Conservation (phyloP, 2,113 vertebrate species). For the Albula goreensis region DNA sequence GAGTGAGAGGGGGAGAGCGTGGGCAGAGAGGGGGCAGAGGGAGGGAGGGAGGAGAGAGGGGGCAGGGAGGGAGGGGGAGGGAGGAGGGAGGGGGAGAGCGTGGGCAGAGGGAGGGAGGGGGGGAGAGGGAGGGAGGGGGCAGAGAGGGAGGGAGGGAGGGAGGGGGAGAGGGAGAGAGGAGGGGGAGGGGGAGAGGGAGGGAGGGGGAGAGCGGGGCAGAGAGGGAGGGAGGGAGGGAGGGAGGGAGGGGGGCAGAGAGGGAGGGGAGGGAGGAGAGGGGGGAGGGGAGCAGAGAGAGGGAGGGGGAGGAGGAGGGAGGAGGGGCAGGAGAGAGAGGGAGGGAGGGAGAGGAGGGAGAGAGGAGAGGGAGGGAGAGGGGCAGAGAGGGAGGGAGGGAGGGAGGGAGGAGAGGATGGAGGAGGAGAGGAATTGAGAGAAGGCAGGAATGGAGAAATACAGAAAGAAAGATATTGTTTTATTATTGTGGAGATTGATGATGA, state of each 20-base stretch:
- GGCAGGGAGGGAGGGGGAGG: no score
- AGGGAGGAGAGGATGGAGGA: no score
- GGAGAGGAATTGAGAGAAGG: no score
- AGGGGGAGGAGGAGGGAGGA: no score
- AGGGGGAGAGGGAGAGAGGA: conserved; percentile 6
- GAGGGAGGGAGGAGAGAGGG: no score
- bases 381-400: conserved; percentile 6
- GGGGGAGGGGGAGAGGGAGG: no score
- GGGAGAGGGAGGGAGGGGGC: neutral
- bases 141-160: neutral
- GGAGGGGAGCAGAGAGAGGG: no score
- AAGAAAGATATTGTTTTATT: no score
- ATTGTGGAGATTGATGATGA: no score
- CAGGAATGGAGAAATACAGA: no score
- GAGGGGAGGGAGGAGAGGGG: conserved; percentile 32
- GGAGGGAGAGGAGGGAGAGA: neutral
- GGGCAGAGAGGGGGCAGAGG: conserved; percentile 26
- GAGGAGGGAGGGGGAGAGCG: conserved; percentile 52
- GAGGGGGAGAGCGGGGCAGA: conserved; percentile 10
- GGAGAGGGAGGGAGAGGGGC: neutral
- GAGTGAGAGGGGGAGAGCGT: no score
- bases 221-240: no score
- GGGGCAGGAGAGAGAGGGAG: neutral
- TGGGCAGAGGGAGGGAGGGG: conserved; percentile 39
- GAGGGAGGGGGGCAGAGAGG: conserved; percentile 52